Evolutionary conservation across 2,113 vertebrate genomes (phyloP).

Genomic region (Phycodurus eques): DNA sequence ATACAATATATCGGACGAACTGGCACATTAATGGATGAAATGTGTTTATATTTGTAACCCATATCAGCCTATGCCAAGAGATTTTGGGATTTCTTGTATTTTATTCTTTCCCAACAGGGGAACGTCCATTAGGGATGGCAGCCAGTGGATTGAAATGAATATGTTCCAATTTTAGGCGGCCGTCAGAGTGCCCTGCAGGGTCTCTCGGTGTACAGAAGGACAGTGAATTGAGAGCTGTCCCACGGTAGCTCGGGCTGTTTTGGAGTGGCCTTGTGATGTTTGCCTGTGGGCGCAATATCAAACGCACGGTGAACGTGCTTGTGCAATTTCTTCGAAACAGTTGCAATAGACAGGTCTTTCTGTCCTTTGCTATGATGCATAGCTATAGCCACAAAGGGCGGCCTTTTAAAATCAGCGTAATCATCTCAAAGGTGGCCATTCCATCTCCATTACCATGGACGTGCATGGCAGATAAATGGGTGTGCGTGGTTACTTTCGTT

Average conservation of each 20-base stretch:
- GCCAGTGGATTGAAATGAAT: conserved; percentile 60
- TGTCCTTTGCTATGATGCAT: neutral
- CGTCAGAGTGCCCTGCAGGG: conserved; percentile 36
- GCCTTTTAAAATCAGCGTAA: conserved; percentile 24
- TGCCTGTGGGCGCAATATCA: conserved; percentile 40
- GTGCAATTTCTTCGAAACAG: conserved; percentile 10
- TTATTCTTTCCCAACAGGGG: conserved; percentile 50
- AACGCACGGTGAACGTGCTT: conserved; percentile 18
- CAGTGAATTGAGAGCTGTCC: conserved; percentile 43
- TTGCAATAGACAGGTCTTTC: conserved; percentile 7
- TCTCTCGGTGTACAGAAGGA: conserved; percentile 29
- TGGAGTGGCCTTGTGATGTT: conserved; percentile 24
- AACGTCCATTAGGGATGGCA: conserved; percentile 57
- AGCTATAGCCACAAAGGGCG: conserved; percentile 14
- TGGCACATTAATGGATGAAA: conserved; percentile 29
- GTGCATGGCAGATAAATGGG: conserved; percentile 21
- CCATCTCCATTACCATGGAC: conserved; percentile 4
- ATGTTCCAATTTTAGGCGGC: conserved; percentile 58
- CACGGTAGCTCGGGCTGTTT: conserved; percentile 32
- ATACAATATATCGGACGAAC: neutral
- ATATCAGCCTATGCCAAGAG: conserved; percentile 21
- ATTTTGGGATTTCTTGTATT: conserved; percentile 38
- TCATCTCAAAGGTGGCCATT: conserved; percentile 23
- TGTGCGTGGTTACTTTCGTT: conserved; percentile 4
- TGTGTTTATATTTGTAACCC: conserved; percentile 26